Conservation (phyloP, 2,888 invertebrate genomes). For the Hoplodrina ambigua region DNA sequence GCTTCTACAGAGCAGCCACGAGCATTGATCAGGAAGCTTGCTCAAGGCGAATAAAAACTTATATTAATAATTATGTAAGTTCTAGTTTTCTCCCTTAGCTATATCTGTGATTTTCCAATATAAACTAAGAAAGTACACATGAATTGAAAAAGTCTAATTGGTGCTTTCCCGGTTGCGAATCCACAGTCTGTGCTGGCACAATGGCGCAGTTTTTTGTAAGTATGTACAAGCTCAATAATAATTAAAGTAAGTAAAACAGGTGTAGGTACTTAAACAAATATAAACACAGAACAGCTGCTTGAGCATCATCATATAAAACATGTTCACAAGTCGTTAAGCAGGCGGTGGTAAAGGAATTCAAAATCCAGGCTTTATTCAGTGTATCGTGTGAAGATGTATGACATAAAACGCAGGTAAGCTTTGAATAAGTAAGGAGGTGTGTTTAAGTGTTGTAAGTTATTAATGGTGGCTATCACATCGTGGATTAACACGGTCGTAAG, state of each 20-base stretch:
- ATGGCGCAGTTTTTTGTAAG: too few species aligned
- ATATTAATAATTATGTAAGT: too few species aligned
- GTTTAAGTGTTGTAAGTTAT: conserved; percentile 79
- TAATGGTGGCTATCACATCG: conserved; percentile 79
- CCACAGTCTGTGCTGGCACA: too few species aligned
- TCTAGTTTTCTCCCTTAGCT: too few species aligned
- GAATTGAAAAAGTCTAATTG: too few species aligned
- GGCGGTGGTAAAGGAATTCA: conserved; percentile 24
- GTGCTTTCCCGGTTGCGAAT: too few species aligned
- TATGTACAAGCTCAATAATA: neutral
- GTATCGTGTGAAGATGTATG: conserved; percentile 60
- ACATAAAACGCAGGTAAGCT: conserved; percentile 67
- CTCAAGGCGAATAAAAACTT: too few species aligned
- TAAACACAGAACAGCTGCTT: neutral
- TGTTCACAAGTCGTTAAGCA: conserved; percentile 3
- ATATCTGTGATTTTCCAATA: too few species aligned
- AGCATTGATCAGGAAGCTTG: too few species aligned
- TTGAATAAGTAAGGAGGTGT: conserved; percentile 75
- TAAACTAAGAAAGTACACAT: too few species aligned
- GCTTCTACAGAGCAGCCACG: too few species aligned
- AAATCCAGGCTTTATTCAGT: conserved; percentile 34
- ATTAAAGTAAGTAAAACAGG: neutral
- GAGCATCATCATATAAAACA: conserved; percentile 6
- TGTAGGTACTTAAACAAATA: neutral
- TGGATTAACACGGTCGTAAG: conserved; percentile 81